phyloP scores from a whole-genome alignment of 1,140 invertebrate genomes.

The Leptopilina clavipes region DNA sequence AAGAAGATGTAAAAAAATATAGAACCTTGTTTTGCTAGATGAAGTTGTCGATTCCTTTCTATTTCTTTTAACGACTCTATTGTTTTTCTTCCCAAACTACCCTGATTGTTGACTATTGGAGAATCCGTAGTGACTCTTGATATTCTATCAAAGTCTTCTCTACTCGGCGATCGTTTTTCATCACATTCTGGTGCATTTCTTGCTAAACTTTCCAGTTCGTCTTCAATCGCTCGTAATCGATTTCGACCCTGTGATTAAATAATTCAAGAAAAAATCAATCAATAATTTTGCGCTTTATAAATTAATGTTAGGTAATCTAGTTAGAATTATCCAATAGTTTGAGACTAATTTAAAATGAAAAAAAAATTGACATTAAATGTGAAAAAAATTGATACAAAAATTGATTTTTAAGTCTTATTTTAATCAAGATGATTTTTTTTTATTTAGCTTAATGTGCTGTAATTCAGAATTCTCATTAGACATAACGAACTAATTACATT shows the following conservation, averaged over 20 bases:
- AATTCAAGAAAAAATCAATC: slow-evolving; percentile 41
- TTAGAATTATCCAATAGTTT: too few species aligned
- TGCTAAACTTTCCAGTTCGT: slow-evolving; percentile 77
- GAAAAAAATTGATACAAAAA: too few species aligned
- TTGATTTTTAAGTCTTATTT: too few species aligned
- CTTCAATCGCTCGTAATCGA: slow-evolving; percentile 78
- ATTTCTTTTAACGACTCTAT: slow-evolving; percentile 92
- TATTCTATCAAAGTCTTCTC: slow-evolving; percentile 91
- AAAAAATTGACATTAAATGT: too few species aligned
- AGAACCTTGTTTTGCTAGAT: slow-evolving; percentile 92
- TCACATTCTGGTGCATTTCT: slow-evolving; percentile 74
- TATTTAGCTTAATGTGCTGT: too few species aligned
- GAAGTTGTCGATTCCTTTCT: slow-evolving; percentile 88
- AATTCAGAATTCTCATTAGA: too few species aligned
- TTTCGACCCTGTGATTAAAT: slow-evolving; percentile 71
- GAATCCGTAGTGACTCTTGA: slow-evolving; percentile 89
- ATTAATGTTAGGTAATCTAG: not conserved
- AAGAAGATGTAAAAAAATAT: not conserved
- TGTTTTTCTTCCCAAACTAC: slow-evolving; percentile 86
- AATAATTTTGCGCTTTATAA: not conserved
- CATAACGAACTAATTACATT: too few species aligned
- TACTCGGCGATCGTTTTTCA: slow-evolving; percentile 80
- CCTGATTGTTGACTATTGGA: slow-evolving; percentile 82
- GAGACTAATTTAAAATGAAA: too few species aligned
- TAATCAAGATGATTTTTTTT: too few species aligned